Evolutionary conservation across 2,797 vertebrate species (phyloP).

Genomic region (Coracias cyanogaster): DNA sequence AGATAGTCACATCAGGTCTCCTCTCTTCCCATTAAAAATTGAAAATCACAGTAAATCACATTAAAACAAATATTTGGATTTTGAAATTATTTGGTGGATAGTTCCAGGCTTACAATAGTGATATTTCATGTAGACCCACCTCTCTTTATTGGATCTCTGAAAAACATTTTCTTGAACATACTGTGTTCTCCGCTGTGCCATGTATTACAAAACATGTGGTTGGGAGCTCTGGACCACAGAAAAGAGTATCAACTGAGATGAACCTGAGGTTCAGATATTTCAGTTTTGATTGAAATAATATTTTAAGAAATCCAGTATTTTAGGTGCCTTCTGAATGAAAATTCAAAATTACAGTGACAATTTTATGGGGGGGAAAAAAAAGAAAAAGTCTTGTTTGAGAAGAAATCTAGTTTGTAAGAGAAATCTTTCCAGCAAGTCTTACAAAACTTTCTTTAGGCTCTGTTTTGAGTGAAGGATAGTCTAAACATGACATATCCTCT

Average conservation of each 20-base stretch:
- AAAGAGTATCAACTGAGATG: not conserved
- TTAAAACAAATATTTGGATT: not conserved
- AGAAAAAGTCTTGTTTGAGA: not conserved
- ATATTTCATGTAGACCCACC: not conserved
- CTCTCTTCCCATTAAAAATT: not conserved
- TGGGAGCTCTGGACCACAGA: not conserved
- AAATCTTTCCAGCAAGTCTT: not conserved
- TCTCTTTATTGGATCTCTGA: not conserved
- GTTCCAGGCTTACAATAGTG: not conserved
- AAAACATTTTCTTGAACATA: not conserved
- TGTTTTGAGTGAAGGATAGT: not conserved
- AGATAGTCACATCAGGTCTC: not conserved
- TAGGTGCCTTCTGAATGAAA: not conserved
- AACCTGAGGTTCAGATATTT: not conserved
- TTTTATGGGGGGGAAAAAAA: not conserved
- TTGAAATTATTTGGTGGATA: not conserved
- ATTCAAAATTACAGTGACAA: not conserved
- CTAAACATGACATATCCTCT: not conserved
- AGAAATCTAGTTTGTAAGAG: not conserved
- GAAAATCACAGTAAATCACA: not conserved
- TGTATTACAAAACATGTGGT: not conserved
- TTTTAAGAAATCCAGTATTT: not conserved
- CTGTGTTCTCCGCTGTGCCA: not conserved
- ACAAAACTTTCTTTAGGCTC: not conserved
- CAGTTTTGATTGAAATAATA: not conserved